Base-by-base conservation (phyloP, 2,113 vertebrate genomes). In the Cynoglossus semilaevis region DNA sequence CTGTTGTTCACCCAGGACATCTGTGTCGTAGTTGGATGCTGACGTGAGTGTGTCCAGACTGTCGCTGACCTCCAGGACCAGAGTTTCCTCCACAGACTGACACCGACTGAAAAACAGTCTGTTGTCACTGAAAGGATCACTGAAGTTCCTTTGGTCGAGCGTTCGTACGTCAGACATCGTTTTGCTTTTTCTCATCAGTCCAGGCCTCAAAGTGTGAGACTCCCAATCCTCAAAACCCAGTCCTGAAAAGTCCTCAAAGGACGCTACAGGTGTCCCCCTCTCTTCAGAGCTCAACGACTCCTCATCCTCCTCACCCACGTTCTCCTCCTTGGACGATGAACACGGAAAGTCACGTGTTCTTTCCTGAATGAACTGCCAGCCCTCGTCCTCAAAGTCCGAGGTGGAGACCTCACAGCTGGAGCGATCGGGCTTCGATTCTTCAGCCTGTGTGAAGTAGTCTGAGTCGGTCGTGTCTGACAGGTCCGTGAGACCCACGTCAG, bases 311-410 rank as follows among this genome's bases (percentile, higher is more conserved):
- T 76, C 56, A 6, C 22, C 6, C 2, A 29, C 2, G 6, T 29
- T 29, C 6, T 50, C 47, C 9, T 49, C 43, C 54, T 76, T 54
- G 0, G 29, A 36, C 40, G 29, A 46, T 4, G 35, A 29, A 15
- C 42, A 65, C 11, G 17, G 17, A 44, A 75, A 74, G 36, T 70
- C 68, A 4, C 37, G 18, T 3, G 58, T 37, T 12, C 12, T 50
- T 51, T 68, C 58, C 15, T 55, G 62, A 15, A 80, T 17, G 51
- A 68, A 75, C 42, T 84, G 85, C 55, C 64, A 76, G 69, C 74
- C 78, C 18, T 90, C 88, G 13, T 91, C 88, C 37, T 92, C 90
- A 58, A 84, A 86, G 78, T 91, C 90, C 0, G 87, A 85, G n/a
- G 69, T 66, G 36, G 88, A 90, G 47, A 91, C 77, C 14, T 91